A percentile compares a stretch with the other conserved stretches of the same genome.
These are phyloP conservation scores for Tauraco erythrolophus DNA, from an alignment of 2,113 vertebrate species.

Conservation along the genomic window DNA sequence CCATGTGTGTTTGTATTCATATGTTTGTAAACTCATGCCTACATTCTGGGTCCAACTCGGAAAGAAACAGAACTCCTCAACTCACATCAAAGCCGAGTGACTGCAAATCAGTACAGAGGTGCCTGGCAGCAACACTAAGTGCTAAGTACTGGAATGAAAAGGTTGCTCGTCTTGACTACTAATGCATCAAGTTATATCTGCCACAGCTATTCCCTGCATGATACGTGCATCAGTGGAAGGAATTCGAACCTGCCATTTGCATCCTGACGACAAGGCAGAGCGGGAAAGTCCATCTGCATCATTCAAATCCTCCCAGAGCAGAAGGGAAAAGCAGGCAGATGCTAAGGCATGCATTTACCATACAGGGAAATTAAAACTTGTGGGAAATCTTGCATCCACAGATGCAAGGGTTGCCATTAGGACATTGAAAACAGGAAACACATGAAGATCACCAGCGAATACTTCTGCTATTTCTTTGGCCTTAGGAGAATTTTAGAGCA, in stretches of 20 bases:
- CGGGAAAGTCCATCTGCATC: background rate
- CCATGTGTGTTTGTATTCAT: background rate
- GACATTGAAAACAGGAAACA: background rate
- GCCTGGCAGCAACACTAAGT: background rate
- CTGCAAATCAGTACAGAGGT: slow-evolving; percentile 8
- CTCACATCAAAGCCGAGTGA: background rate
- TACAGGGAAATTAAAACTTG: background rate
- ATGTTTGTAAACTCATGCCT: background rate
- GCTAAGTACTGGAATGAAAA: background rate
- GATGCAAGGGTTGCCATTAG: background rate
- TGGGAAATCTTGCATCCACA: background rate
- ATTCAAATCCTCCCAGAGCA: background rate
- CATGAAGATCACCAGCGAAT: background rate
- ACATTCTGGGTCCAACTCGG: background rate
- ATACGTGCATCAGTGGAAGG: background rate
- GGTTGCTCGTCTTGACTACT: slow-evolving; percentile 8
- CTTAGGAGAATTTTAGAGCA: background rate
- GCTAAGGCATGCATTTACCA: background rate
- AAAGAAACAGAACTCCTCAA: background rate
- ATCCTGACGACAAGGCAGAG: background rate
- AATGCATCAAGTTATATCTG: background rate
- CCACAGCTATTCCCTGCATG: background rate
- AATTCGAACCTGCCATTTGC: background rate
- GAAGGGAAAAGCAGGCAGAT: background rate
- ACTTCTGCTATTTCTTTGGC: background rate